Conservation (phyloP, 1,140 invertebrate species). For the Heliconius hewitsoni region DNA sequence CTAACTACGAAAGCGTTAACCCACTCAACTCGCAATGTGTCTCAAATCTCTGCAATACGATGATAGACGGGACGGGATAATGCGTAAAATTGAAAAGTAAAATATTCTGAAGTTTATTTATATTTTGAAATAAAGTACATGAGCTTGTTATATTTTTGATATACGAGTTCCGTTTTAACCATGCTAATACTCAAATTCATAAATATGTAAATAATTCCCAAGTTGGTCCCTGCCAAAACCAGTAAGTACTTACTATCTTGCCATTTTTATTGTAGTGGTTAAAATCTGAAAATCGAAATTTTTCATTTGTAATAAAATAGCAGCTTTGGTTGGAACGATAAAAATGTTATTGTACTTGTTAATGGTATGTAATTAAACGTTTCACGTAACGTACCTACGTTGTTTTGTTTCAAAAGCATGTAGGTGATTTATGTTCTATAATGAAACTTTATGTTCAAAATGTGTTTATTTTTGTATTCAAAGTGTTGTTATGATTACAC, state of each 20-base stretch:
- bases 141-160: not conserved
- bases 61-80: not conserved
- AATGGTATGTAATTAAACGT: constrained; percentile 22
- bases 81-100: not conserved
- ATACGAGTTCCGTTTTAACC: constrained; percentile 11
- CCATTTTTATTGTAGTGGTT: not conserved
- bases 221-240: constrained; percentile 19
- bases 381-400: not conserved
- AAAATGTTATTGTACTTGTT: constrained; percentile 27
- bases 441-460: not conserved
- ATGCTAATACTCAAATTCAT: not conserved
- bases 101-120: too few relatives aligned
- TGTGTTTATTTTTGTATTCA: not conserved
- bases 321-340: constrained; percentile 10
- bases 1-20: too few relatives aligned
- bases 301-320: constrained; percentile 14
- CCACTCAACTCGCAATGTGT: too few relatives aligned
- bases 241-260: not conserved
- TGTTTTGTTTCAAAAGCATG: constrained; percentile 4
- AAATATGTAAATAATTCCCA: constrained; percentile 24
- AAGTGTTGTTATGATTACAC: not conserved
- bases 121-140: not conserved
- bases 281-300: not conserved
- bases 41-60: too few relatives aligned
- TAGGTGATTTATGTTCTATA: not conserved